These are phyloP conservation scores for Boulengeromyrus knoepffleri DNA, from an alignment of 2,113 vertebrate genomes.

Conservation along the genomic window DNA sequence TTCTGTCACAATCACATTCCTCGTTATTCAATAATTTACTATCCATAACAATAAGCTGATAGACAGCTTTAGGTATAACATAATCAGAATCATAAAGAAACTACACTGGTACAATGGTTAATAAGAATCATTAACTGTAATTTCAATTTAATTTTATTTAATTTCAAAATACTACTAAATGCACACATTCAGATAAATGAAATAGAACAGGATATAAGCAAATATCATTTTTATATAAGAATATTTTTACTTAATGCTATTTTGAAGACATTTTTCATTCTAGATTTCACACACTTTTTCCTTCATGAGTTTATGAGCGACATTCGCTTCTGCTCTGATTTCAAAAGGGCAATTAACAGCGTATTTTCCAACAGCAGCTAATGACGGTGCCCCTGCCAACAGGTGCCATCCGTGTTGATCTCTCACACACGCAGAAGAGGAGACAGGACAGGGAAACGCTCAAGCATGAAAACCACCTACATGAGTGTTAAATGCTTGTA, in stretches of 20 bases:
- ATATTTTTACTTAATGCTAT: neutral
- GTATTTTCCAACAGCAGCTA: neutral
- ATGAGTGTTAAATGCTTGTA: constrained; percentile 95
- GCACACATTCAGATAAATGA: neutral
- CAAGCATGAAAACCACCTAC: constrained; percentile 65
- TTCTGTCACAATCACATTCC: neutral
- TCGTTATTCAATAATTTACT: neutral
- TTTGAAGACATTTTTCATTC: neutral
- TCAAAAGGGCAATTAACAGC: neutral
- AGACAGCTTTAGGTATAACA: neutral
- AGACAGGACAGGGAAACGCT: neutral
- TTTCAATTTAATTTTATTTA: neutral
- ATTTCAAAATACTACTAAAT: neutral
- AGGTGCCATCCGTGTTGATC: constrained; percentile 5
- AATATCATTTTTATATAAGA: neutral
- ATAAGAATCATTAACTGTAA: neutral
- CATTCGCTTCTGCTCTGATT: neutral
- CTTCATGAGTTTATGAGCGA: neutral
- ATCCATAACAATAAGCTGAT: neutral
- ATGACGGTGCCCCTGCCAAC: neutral
- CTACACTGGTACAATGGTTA: neutral
- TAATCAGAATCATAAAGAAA: neutral
- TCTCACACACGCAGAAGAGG: neutral
- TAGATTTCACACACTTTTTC: neutral
- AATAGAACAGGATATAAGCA: neutral